These are phyloP conservation scores for Oceanodroma tethys DNA, from an alignment of 2,113 vertebrate genomes.

Conservation along the genomic window DNA sequence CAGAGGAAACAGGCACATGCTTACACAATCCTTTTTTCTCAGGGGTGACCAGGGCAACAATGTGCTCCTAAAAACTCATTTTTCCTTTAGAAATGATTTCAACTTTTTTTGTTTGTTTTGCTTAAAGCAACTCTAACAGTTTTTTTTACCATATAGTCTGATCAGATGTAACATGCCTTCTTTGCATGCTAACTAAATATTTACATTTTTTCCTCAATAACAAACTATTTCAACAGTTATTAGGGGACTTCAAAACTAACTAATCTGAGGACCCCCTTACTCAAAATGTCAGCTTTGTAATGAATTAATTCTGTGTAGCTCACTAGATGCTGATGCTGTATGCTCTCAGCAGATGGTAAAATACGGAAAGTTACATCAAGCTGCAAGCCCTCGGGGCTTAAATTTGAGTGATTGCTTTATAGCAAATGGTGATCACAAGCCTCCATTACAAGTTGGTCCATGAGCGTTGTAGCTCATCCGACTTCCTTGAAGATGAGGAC, in stretches of 20 bases:
- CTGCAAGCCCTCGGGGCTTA: background rate
- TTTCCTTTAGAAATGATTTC: background rate
- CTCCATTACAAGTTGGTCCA: background rate
- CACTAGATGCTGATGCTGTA: background rate
- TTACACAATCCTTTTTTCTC: background rate
- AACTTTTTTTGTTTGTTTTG: background rate
- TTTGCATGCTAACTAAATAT: background rate
- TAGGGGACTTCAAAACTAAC: background rate
- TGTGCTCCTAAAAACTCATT: background rate
- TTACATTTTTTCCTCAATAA: background rate
- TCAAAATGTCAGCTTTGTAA: background rate
- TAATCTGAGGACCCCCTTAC: background rate
- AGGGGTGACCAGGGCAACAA: background rate
- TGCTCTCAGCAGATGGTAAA: background rate
- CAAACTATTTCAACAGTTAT: background rate
- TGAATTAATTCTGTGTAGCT: background rate
- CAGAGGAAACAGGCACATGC: background rate
- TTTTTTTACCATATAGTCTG: background rate
- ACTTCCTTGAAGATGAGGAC: background rate
- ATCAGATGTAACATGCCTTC: background rate
- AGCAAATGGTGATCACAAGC: background rate
- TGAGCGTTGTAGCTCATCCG: background rate
- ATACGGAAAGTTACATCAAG: background rate
- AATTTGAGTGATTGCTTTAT: background rate
- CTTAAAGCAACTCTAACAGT: background rate